Conservation (phyloP, 2,113 vertebrate genomes). For the Corydoras sp. region DNA sequence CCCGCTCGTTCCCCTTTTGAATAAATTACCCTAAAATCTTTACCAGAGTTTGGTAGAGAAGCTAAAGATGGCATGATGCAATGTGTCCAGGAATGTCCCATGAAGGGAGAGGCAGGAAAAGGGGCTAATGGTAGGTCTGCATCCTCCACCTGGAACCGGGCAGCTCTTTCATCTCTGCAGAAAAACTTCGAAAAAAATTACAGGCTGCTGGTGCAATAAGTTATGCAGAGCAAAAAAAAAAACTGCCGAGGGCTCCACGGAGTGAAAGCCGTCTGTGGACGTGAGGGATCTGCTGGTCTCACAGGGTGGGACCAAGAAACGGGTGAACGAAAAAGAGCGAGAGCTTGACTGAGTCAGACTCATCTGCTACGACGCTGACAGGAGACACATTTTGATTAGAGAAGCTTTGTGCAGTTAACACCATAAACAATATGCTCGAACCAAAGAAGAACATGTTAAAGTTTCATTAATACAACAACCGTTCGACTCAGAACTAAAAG, state of each 20-base stretch:
- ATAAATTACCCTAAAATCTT: neutral
- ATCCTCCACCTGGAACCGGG: slow-evolving; percentile 59
- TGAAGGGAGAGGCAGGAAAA: slow-evolving; percentile 35
- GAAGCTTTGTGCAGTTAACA: too few relatives aligned
- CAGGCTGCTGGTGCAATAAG: slow-evolving; percentile 42
- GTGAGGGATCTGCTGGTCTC: neutral
- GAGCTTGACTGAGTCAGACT: too few relatives aligned
- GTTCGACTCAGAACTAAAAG: too few relatives aligned
- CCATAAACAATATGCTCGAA: too few relatives aligned
- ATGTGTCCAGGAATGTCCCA: neutral
- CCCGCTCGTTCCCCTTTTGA: too few relatives aligned
- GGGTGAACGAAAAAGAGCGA: too few relatives aligned
- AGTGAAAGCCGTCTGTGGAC: slow-evolving; percentile 35
- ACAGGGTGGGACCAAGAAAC: too few relatives aligned
- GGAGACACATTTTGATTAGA: too few relatives aligned
- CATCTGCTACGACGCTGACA: too few relatives aligned
- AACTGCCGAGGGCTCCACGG: slow-evolving; percentile 38
- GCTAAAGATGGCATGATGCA: neutral
- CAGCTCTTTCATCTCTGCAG: slow-evolving; percentile 61
- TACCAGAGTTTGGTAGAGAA: neutral
- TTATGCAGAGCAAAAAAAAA: slow-evolving; percentile 36
- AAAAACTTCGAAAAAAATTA: slow-evolving; percentile 60
- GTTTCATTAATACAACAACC: too few relatives aligned
- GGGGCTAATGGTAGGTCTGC: slow-evolving; percentile 41
- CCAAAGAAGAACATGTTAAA: too few relatives aligned